Base-by-base conservation (phyloP, 2,797 vertebrate species). In the Toxotes lorentzi region DNA sequence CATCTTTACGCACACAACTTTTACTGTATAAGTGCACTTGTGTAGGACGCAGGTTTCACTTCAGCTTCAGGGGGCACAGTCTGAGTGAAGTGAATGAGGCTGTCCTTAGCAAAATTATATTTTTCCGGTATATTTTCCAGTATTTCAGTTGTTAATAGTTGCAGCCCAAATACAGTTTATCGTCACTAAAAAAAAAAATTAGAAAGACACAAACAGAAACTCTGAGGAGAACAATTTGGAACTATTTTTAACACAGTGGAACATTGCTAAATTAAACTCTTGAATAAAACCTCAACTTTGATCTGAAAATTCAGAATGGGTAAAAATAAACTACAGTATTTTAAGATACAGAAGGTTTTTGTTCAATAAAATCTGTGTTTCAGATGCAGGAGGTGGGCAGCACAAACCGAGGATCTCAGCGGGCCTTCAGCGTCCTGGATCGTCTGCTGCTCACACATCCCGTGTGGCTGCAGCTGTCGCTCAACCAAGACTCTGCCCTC, bases 381-480 rank as follows among this genome's bases (percentile, higher is more conserved):
- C 83, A 96, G 94, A 96, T 96, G 95, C 92, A 94, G 91, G 88
- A 90, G 78, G 94, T 86, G 0, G 84, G 90, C 63, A 92, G 95
- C 19, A 53, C 91, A 66, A 84, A 84, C 72, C 81, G 78, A 30
- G 87, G 61, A 34, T 90, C 91, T 0, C 93, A 92, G 50, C 91
- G 93, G 73, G 60, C 82, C 4, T 95, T 97, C 90, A 97, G 96
- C 73, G 93, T 97, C 71, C 91, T 97, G 90, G 97, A 97, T 62
- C 95, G 96, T 11, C 94, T 98, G 86, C 95, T 97, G 56, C 93
- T 97, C 86, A 97, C 97, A 61, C 96, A 97, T 72, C 93, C 96
- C 0, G 95, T 98, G 86, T 98, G 97, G 97, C 94, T 97, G 34
- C 97, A 98, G 93, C 94, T 97, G 70, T 95, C 93, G 47, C 94